These are phyloP conservation scores for Ascaphus truei DNA, from an alignment of 2,113 vertebrate genomes.

Conservation along the genomic window DNA sequence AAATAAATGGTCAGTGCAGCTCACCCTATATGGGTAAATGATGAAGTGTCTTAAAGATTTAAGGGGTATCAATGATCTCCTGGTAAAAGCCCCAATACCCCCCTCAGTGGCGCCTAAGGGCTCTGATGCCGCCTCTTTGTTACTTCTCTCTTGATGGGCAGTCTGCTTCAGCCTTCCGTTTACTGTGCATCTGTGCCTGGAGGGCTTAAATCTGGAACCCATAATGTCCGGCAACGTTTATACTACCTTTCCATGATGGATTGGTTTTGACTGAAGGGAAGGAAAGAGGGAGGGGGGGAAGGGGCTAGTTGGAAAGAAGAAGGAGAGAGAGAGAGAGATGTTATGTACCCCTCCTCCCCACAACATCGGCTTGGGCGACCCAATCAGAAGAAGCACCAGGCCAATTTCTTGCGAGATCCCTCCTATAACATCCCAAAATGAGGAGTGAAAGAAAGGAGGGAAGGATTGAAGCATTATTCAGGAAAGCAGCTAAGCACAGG, in stretches of 20 bases:
- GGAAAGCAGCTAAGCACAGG: slow-evolving; percentile 21
- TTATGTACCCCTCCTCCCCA: slow-evolving; percentile 49
- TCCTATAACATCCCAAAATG: slow-evolving; percentile 52
- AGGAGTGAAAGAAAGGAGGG: slow-evolving; percentile 37
- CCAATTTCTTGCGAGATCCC: slow-evolving; percentile 45
- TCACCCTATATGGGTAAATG: not conserved
- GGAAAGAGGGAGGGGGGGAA: not conserved
- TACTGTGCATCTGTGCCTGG: slow-evolving; percentile 50
- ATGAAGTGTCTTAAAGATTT: slow-evolving; percentile 15
- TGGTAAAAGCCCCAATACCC: slow-evolving; percentile 16
- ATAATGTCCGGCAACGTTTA: slow-evolving; percentile 79
- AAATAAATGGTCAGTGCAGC: not conserved
- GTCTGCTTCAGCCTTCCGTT: slow-evolving; percentile 33
- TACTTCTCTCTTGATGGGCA: slow-evolving; percentile 30
- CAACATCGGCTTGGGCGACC: slow-evolving; percentile 50
- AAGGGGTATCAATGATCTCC: slow-evolving; percentile 1
- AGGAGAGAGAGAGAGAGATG: slow-evolving; percentile 21
- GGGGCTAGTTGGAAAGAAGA: slow-evolving; percentile 23
- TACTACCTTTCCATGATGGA: slow-evolving; percentile 61
- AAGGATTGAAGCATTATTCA: slow-evolving; percentile 38
- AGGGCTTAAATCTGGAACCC: slow-evolving; percentile 81
- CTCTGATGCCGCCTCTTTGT: slow-evolving; percentile 30
- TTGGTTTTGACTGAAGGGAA: slow-evolving; percentile 63
- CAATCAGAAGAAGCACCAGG: slow-evolving; percentile 52
- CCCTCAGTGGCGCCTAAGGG: slow-evolving; percentile 28